Conservation (phyloP, 2,888 invertebrate genomes). For the Sylvicola fuscatus region DNA sequence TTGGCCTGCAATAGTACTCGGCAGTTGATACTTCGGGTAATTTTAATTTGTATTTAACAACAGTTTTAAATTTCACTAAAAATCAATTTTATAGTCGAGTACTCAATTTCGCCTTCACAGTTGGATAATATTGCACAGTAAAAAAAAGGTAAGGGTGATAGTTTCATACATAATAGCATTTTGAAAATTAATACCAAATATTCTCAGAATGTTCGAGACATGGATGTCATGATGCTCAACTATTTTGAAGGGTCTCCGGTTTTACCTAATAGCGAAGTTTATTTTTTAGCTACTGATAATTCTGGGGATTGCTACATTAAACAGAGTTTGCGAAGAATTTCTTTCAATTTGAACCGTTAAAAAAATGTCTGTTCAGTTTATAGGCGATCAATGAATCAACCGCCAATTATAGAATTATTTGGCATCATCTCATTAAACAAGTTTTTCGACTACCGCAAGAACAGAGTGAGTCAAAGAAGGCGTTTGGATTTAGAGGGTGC, state of each 20-base stretch:
- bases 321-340: constrained; percentile 4
- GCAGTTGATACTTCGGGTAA: too few relatives aligned
- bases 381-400: constrained; percentile 5
- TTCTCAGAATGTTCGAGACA: constrained; percentile 3
- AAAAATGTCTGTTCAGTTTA: too few relatives aligned
- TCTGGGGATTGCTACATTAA: constrained; percentile 3
- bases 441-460: constrained; percentile 6
- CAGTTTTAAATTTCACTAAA: too few relatives aligned
- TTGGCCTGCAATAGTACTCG: too few relatives aligned
- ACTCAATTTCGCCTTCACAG: too few relatives aligned
- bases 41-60: too few relatives aligned
- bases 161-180: too few relatives aligned
- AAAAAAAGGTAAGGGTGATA: too few relatives aligned
- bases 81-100: too few relatives aligned
- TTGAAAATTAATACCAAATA: background rate
- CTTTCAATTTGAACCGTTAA: too few relatives aligned
- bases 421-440: constrained; percentile 8
- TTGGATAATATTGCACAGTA: too few relatives aligned
- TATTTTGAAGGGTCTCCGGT: constrained; percentile 7
- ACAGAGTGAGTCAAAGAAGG: constrained; percentile 9
- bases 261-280: constrained; percentile 11
- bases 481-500: constrained; percentile 28
- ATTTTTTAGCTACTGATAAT: constrained; percentile 7
- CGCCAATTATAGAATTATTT: constrained; percentile 8
- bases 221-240: constrained; percentile 5